These are phyloP conservation scores for Pseudocheirus occidentalis DNA, from an alignment of 2,797 vertebrate genomes.

Conservation along the genomic window DNA sequence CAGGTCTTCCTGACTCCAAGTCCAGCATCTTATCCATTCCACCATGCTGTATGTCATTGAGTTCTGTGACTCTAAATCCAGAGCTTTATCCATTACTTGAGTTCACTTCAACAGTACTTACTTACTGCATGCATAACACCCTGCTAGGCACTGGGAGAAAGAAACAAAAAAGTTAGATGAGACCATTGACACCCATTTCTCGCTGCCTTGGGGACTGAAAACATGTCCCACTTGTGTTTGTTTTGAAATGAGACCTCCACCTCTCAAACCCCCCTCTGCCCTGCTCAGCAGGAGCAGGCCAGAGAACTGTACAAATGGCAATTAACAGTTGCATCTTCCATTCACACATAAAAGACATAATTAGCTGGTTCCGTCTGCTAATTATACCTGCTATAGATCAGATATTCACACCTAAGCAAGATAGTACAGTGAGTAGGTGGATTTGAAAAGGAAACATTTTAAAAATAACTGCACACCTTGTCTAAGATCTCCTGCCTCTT, in stretches of 20 bases:
- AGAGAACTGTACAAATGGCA: constrained; percentile 78
- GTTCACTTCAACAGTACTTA: neutral
- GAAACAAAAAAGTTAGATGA: neutral
- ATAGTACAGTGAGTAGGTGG: constrained; percentile 73
- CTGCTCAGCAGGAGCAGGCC: constrained; percentile 4
- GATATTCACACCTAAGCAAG: constrained; percentile 75
- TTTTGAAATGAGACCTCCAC: constrained; percentile 50
- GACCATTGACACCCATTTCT: neutral
- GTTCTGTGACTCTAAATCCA: neutral
- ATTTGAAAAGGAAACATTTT: constrained; percentile 68
- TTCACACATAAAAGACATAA: constrained; percentile 77
- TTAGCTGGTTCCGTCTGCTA: constrained; percentile 83
- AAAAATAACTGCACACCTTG: constrained; percentile 64
- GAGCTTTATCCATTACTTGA: neutral
- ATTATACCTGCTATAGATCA: constrained; percentile 80
- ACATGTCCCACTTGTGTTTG: constrained; percentile 48
- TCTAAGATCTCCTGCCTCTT: constrained; percentile 37
- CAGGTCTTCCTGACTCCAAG: neutral
- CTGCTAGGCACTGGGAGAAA: neutral
- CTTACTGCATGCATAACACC: neutral
- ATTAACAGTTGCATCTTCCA: constrained; percentile 79
- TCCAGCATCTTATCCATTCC: neutral
- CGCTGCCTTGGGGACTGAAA: neutral
- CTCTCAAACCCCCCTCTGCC: neutral
- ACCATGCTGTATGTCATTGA: neutral